These are phyloP conservation scores for Poeciliopsis occidentalis DNA, from an alignment of 2,113 vertebrate species.

Conservation along the genomic window DNA sequence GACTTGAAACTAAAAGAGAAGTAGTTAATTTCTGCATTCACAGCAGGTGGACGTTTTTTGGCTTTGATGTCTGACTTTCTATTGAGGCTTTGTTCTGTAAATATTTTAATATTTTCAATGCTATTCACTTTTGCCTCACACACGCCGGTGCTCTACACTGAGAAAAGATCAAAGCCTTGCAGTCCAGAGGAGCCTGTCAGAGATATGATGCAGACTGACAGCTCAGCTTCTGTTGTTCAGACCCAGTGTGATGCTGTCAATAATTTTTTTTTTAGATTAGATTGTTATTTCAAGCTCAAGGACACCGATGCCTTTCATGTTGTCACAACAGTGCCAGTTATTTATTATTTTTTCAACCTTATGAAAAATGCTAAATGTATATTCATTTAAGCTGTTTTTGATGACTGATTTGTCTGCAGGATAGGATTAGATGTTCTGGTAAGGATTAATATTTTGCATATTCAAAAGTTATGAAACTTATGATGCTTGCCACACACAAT, in stretches of 20 bases:
- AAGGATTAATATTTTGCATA: not conserved
- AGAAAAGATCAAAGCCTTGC: no score
- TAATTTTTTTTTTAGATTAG: conserved; percentile 22
- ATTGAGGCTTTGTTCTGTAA: no score
- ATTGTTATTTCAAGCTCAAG: conserved; percentile 36
- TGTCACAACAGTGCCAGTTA: not conserved
- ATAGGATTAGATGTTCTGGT: not conserved
- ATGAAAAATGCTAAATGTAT: not conserved
- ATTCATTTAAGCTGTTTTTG: not conserved
- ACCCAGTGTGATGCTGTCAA: conserved; percentile 47
- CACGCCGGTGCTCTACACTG: no score
- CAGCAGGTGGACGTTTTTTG: no score
- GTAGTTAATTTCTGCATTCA: no score
- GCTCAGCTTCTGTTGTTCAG: conserved; percentile 63
- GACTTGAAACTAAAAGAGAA: conserved; percentile 20
- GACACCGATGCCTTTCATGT: conserved; percentile 14
- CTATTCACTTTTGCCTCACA: no score
- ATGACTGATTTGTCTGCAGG: not conserved
- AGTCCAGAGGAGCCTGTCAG: conserved; percentile 43
- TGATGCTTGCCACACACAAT: no score
- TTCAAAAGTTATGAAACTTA: not conserved
- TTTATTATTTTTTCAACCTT: not conserved
- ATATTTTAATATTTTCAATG: no score
- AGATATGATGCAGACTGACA: conserved; percentile 66
- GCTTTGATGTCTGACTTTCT: no score